Percentiles rank a stretch among this genome's conserved stretches.
Conservation (phyloP, 2,888 invertebrate genomes). For the Parnassius apollo region DNA sequence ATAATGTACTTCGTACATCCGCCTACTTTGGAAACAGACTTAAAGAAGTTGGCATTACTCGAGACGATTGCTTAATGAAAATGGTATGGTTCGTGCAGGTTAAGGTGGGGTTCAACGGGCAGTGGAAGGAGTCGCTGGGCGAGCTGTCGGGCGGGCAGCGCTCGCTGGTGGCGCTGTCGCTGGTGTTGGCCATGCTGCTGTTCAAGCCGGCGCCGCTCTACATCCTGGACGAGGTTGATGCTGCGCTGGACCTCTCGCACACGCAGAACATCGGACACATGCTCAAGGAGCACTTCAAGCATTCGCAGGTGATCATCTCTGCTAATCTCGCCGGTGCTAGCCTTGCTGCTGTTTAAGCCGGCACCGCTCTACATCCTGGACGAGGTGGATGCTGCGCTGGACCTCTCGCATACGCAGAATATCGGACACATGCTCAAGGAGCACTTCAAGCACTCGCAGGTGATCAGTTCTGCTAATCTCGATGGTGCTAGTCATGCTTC, state of each 20-base stretch:
- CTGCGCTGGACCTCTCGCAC: conserved; percentile 97
- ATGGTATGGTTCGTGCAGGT: conserved; percentile 41
- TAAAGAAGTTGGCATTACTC: no score
- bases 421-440: conserved; percentile 96
- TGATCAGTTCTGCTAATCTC: conserved; percentile 40
- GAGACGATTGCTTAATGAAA: no score
- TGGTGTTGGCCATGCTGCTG: conserved; percentile 96
- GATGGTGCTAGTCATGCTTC: background rate
- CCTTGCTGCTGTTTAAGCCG: conserved; percentile 97
- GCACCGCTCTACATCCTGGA: conserved; percentile 99
- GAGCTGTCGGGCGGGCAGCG: conserved; percentile 98
- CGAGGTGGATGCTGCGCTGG: conserved; percentile 99
- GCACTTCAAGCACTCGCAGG: conserved; percentile 94
- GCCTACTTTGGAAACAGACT: no score
- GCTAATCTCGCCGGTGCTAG: conserved; percentile 94
- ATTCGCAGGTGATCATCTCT: conserved; percentile 85
- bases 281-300: conserved; percentile 93
- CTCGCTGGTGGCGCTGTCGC: conserved; percentile 96
- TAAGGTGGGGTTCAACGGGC: conserved; percentile 91
- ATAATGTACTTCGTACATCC: no score
- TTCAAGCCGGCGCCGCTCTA: conserved; percentile 99
- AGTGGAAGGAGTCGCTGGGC: conserved; percentile 97
- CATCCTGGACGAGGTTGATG: conserved; percentile 99
- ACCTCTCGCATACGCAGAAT: conserved; percentile 99
- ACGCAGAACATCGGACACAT: conserved; percentile 99